phyloP scores from a whole-genome alignment of 2,113 vertebrate genomes.

The Oceanodroma tethys region DNA sequence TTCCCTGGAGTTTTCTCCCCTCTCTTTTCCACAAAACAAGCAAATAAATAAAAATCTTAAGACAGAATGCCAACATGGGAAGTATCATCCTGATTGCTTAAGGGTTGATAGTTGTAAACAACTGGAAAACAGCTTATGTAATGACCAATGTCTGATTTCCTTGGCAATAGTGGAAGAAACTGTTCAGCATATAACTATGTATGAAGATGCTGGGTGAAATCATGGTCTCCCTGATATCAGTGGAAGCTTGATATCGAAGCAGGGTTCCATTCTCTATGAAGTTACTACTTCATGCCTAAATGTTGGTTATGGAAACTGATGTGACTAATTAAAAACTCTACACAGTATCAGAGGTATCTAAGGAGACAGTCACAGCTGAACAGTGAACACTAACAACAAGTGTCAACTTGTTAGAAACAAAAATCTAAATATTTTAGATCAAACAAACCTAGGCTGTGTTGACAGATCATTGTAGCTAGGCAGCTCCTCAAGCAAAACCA shows the following conservation, averaged over 20 bases:
- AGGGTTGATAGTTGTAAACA: not conserved
- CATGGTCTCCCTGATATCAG: fast-evolving
- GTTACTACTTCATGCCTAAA: not conserved
- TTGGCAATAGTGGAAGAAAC: not conserved
- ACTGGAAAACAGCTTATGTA: not conserved
- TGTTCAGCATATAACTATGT: not conserved
- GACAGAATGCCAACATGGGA: not conserved
- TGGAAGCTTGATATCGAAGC: not conserved
- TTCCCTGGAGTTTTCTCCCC: not conserved
- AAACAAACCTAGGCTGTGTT: not conserved
- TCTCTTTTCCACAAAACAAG: not conserved
- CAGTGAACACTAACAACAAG: not conserved
- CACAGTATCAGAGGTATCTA: not conserved
- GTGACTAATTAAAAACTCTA: not conserved
- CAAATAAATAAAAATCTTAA: not conserved
- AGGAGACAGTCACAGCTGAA: not conserved
- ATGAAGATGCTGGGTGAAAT: not conserved
- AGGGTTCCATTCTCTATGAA: not conserved
- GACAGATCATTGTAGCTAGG: not conserved
- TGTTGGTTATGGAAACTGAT: not conserved
- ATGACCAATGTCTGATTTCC: not conserved
- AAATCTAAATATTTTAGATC: not conserved
- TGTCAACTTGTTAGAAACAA: not conserved
- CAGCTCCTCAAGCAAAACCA: not conserved
- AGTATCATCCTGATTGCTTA: not conserved